Evolutionary conservation across 2,888 invertebrate species (phyloP).

Genomic region (Pollenia angustigena): DNA sequence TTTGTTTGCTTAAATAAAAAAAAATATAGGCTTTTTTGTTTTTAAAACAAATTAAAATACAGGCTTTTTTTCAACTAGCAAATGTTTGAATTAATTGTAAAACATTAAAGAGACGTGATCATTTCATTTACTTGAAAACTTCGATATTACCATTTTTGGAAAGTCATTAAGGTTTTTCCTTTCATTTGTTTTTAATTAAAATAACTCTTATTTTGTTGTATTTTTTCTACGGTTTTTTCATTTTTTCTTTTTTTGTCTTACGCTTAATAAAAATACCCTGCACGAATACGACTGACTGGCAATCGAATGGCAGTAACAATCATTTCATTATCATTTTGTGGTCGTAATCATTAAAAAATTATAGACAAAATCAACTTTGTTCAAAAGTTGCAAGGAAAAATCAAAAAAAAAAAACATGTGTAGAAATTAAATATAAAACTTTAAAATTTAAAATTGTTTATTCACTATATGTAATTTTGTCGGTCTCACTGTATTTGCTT

Average conservation of each 20-base stretch:
- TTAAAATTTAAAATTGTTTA: constrained; percentile 17
- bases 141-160: constrained; percentile 63
- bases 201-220: constrained; percentile 55
- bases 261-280: constrained; percentile 30
- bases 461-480: constrained; percentile 6
- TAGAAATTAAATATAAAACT: constrained; percentile 9
- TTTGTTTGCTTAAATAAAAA: not conserved
- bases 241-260: constrained; percentile 1
- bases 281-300: constrained; percentile 11
- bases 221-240: constrained; percentile 27
- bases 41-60: not conserved
- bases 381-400: not conserved
- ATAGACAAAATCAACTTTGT: constrained; percentile 11
- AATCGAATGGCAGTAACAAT: constrained; percentile 62
- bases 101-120: constrained; percentile 55
- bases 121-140: constrained; percentile 56
- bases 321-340: constrained; percentile 62
- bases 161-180: constrained; percentile 71
- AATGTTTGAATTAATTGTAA: constrained; percentile 44
- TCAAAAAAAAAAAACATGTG: not conserved
- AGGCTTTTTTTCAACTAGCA: constrained; percentile 12
- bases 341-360: constrained; percentile 41
- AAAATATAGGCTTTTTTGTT: constrained; percentile 34
- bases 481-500: not conserved
- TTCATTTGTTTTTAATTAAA: constrained; percentile 72